Evolutionary conservation across 2,888 invertebrate species (phyloP).

Genomic region (Prionchulus punctatus): DNA sequence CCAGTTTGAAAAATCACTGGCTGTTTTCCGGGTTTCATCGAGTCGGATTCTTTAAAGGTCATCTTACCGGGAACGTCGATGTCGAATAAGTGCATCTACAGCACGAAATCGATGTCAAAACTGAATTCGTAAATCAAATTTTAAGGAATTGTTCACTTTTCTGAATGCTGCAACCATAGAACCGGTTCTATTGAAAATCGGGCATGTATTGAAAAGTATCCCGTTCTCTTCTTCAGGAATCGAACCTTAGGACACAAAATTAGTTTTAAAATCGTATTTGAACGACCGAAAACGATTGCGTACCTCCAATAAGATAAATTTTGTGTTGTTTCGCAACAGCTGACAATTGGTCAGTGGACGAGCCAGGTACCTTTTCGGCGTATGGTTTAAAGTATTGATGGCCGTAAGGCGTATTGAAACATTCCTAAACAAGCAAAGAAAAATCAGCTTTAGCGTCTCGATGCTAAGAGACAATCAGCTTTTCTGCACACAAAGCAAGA

Average conservation of each 20-base stretch:
- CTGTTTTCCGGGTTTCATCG: slow-evolving; percentile 51
- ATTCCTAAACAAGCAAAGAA: slow-evolving; percentile 46
- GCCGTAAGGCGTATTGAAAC: slow-evolving; percentile 87
- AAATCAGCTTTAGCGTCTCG: too few species aligned
- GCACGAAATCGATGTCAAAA: neutral
- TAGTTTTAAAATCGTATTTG: too few species aligned
- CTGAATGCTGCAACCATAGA: neutral
- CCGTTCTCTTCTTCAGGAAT: slow-evolving; percentile 2
- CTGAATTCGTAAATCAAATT: too few species aligned
- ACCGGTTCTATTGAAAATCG: neutral
- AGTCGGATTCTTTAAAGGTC: slow-evolving; percentile 78
- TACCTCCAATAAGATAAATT: slow-evolving; percentile 70
- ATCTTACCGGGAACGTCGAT: slow-evolving; percentile 82
- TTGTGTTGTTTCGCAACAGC: slow-evolving; percentile 55
- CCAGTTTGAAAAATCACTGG: slow-evolving; percentile 6
- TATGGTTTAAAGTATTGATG: slow-evolving; percentile 47
- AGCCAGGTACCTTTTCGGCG: slow-evolving; percentile 65
- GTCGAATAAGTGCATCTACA: slow-evolving; percentile 78
- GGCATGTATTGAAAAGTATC: slow-evolving; percentile 3
- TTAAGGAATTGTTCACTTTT: too few species aligned
- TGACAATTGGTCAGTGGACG: slow-evolving; percentile 54
- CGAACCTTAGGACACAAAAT: neutral
- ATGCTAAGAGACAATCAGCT: too few species aligned
- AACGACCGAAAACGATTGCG: slow-evolving; percentile 63
- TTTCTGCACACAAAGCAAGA: too few species aligned